Base-by-base conservation (phyloP, 2,888 invertebrate genomes). In the Mythimna lalbum region DNA sequence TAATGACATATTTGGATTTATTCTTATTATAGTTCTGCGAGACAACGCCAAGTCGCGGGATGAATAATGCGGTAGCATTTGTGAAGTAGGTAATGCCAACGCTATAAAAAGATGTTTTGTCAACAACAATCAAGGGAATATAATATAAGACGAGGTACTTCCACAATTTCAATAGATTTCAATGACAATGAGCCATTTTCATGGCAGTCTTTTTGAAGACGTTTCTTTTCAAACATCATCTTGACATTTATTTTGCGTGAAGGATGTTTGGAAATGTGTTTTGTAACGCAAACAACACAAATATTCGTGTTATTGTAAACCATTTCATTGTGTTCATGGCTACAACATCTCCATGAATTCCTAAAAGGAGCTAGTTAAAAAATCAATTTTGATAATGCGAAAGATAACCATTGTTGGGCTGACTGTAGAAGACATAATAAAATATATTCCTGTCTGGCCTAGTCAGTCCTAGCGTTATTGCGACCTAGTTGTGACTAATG, bases 21-120 rank as follows among this genome's bases (percentile, higher is more conserved):
- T 73, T 81, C 81, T 84, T 81, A 85, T 77, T 73, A 76, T 83
- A 83, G 68, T 76, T 72, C 53, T 69, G 60, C 66, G 65, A 68
- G 72, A 78, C 76, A 78, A 78, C 80, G 83, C 84, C 86, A 86
- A 84, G 76, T 63, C 76, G 73, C 76, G 76, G 80, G 72, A 80
- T 84, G 76, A 86, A 82, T 83, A 81, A 83, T 76, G 69, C 80
- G 74, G 69, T 62, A 87, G 71, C 78, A 78, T 81, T 81, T 83
- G 84, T 77, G 78, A 74, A 77, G 70, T 43, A 79, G 75, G 73
- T 77, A 82, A 83, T 85, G 84, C 84, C 85, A 85, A 82, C 61
- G 47, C 80, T 82, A 82, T 79, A 77, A 80, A 79, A 84, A 82
- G 77, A 78, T 74, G 50, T 78, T 78, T 83, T 72, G 73, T 71